Conservation (phyloP, 2,888 invertebrate genomes). For the Epinotia nisella region DNA sequence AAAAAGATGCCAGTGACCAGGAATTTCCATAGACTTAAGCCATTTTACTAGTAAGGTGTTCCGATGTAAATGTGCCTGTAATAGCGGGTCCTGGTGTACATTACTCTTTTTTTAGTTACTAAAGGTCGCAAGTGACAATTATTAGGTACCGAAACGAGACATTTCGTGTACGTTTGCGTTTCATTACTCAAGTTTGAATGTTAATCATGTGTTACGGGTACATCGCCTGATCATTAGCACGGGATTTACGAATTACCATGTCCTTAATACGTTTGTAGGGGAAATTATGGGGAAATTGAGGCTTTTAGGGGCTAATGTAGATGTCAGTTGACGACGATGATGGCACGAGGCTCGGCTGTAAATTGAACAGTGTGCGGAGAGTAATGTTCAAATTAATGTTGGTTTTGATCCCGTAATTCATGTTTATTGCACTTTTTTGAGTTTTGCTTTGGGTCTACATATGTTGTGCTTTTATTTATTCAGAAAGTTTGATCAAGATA, state of each 20-base stretch:
- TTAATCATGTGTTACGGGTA: conserved; percentile 42
- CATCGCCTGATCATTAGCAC: conserved; percentile 42
- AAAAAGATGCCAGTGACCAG: not conserved
- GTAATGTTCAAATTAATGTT: not conserved
- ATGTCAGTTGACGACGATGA: conserved; percentile 27
- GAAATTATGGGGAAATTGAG: conserved; percentile 43
- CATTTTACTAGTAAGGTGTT: conserved; percentile 4
- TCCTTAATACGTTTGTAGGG: conserved; percentile 42
- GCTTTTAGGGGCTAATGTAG: conserved; percentile 38
- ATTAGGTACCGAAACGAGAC: not conserved
- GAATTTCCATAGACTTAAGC: not conserved
- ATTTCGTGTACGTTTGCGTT: not conserved
- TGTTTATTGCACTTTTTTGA: not conserved
- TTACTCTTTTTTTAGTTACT: not conserved
- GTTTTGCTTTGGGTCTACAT: too few relatives aligned
- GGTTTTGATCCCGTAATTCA: not conserved
- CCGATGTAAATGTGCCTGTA: conserved; percentile 33
- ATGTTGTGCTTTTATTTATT: too few relatives aligned
- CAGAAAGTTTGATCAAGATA: too few relatives aligned
- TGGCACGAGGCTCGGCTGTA: conserved; percentile 6
- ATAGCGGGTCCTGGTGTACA: conserved; percentile 34
- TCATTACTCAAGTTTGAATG: conserved; percentile 29
- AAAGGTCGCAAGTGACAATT: not conserved
- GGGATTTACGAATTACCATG: conserved; percentile 43
- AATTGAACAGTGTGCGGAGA: conserved; percentile 2